phyloP scores from a whole-genome alignment of 2,113 vertebrate genomes.

The Clarias batrachus region DNA sequence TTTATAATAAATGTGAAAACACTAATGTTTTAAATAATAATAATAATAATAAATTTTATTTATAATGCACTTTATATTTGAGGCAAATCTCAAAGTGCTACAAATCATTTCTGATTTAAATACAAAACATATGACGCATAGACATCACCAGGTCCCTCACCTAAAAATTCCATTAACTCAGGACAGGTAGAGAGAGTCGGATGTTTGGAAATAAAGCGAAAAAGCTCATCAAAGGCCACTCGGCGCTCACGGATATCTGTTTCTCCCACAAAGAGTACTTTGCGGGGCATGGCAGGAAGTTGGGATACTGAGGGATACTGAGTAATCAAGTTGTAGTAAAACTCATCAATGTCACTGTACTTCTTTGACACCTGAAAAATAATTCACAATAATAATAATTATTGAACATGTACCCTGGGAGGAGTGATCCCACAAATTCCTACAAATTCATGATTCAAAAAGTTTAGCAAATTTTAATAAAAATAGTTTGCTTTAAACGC shows the following conservation, averaged over 20 bases:
- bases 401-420: neutral
- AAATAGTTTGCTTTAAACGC: neutral
- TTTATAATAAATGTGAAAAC: conserved; percentile 16
- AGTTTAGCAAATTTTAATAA: neutral
- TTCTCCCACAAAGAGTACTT: conserved; percentile 82
- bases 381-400: neutral
- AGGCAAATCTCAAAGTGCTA: no score
- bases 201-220: conserved; percentile 75
- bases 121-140: neutral
- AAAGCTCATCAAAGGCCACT: conserved; percentile 74
- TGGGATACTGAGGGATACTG: conserved; percentile 62
- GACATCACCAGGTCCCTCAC: conserved; percentile 61
- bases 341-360: conserved; percentile 84
- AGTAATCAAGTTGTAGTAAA: conserved; percentile 72
- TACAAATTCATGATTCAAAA: neutral
- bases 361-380: conserved; percentile 80
- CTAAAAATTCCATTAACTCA: conserved; percentile 82
- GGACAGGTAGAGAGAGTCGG: conserved; percentile 70
- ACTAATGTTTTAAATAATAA: neutral
- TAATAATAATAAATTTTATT: no score
- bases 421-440: neutral
- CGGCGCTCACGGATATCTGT: conserved; percentile 79
- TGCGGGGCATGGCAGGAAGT: conserved; percentile 78
- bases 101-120: no score
- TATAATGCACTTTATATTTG: no score